Base-by-base conservation (phyloP, 1,140 invertebrate genomes). In the Calliopsis andreniformis region DNA sequence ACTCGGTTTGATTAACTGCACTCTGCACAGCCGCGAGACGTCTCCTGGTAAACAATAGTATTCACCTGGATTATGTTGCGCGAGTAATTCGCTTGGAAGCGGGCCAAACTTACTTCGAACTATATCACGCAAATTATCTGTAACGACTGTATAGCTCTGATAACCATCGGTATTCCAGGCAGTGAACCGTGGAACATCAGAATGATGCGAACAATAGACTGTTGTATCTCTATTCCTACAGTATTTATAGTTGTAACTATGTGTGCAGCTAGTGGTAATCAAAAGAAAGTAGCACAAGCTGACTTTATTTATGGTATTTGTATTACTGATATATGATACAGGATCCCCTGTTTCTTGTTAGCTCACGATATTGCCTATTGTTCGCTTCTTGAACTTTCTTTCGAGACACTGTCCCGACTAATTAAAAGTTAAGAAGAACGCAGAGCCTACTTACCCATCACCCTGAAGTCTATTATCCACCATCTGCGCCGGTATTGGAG, bases 381-480 rank as follows among this genome's bases (percentile, higher is more conserved):
- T n/a, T n/a, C 3, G 4, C 35, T 39, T 39, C 10, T 39, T 39
- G 10, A 39, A 39, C 35, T 39, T 39, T 39, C 35, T 39, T 10
- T 43, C 43, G 12, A 58, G 3, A 0, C 10, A 39, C 18, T 5
- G 14, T 1, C 2, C n/a, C 8, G 69, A 49, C 5, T n/a, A 45
- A 2, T 1, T 6, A 16, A n/a, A 3, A 16, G 14, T 30, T 12
- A 16, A 1, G 10, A 47, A 56, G n/a, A 25, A 63, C 42, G 32
- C 10, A 53, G n/a, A 18, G 18, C 62, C 20, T 14, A 86, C 92
- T 92, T 69, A 92, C 92, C 89, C 90, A 67, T 93, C 92, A 72
- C 88, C 91, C 70, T 92, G 89, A 16, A 93, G 78, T 85, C 92
- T 89, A 67, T 92, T 92, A 79, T 93, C 93, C 0, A 87, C 87